Evolutionary conservation across 2,888 invertebrate genomes (phyloP), one percentile per base, ranked within the genome.

Genomic region (Meganola albula): DNA sequence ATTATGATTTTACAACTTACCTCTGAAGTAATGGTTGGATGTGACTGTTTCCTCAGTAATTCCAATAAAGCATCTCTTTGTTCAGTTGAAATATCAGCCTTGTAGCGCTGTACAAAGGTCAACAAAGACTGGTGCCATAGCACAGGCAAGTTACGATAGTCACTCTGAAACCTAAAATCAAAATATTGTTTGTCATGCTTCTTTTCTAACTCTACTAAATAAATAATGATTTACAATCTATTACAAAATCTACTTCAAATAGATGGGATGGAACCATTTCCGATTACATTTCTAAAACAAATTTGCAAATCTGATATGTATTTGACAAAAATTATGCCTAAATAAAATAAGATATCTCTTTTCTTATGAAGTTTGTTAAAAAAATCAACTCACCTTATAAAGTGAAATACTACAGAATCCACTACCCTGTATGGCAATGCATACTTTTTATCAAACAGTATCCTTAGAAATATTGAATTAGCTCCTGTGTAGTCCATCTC

Each of bases 401-500:
- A 99, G 74, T 99, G 98, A 65, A 94, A 94, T 1, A 98, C 97
- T 4, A 97, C 91, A 8, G 95, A 95, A 86, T 99, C 99, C 3
- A 99, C 90, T 1, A 98, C 99, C 57, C 95, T 88, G 73, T 94
- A 98, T 0, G 99, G 99, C 33, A 99, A 85, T 0, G 98, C 97
- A 86, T 99, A 99, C 69, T 98, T 97, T 77, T 99, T 99, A 67
- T 99, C 98, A 44, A 99, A 90, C 39, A 99, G 91, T 66, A 96
- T 93, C 40, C 97, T 88, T 33, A 99, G 87, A 66, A 99, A 97
- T 60, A 99, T 95, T 16, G 97, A 98, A 74, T 94, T 98, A 0
- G 98, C 96, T 2, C 99, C 99, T 12, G 93, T 94, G 65, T 98
- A 98, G 56, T 95, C 96, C 98, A 99, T 98, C 85, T 98, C 97